A percentile compares a stretch with the other conserved stretches of the same genome.
Evolutionary conservation across 2,113 vertebrate species (phyloP).

Genomic region (Bolborhynchus lineola): DNA sequence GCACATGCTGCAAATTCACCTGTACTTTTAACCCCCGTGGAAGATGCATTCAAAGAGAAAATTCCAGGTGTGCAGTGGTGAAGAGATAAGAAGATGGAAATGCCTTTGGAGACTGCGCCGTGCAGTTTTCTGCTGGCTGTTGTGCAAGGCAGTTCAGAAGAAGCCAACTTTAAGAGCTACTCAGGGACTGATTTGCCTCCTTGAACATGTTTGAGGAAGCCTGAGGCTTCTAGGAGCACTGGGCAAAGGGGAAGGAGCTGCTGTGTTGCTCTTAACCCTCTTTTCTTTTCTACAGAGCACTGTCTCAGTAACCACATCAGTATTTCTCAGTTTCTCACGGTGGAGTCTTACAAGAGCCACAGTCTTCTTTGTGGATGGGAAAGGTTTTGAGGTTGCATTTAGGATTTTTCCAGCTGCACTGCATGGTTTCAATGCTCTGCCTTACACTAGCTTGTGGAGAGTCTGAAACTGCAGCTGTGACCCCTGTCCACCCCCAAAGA

Average conservation of each 20-base stretch:
- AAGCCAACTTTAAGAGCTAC: not conserved
- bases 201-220: not conserved
- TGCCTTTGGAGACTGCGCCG: not conserved
- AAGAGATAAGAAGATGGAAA: not conserved
- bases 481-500: not conserved
- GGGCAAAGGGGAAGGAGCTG: not conserved
- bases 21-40: not conserved
- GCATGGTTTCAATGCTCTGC: not conserved
- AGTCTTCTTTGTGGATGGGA: not conserved
- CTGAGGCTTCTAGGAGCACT: not conserved
- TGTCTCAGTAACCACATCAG: not conserved
- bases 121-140: not conserved
- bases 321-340: constrained; percentile 11
- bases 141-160: not conserved
- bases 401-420: constrained; percentile 29
- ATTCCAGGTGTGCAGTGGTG: not conserved
- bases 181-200: not conserved
- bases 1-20: not conserved
- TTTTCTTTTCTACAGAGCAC: not conserved
- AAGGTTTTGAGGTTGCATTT: constrained; percentile 38
- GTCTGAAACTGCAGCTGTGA: constrained; percentile 12
- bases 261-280: not conserved
- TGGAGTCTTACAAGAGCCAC: not conserved
- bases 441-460: not conserved
- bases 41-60: not conserved